phyloP scores from a whole-genome alignment of 2,888 invertebrate species.

The Frankliniella fusca region DNA sequence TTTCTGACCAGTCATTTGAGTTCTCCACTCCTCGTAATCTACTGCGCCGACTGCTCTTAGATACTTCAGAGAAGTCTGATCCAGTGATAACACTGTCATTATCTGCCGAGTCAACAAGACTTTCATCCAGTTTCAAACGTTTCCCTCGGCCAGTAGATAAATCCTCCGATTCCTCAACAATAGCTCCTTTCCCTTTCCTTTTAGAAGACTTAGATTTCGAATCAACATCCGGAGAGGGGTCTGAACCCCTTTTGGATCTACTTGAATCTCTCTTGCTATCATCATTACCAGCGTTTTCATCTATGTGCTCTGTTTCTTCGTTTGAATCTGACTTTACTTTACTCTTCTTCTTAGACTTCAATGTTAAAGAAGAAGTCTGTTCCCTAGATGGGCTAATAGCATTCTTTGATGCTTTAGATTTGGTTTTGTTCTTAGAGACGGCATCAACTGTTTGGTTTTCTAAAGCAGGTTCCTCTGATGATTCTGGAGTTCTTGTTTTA shows the following conservation, averaged over 20 bases:
- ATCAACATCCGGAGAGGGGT: not conserved
- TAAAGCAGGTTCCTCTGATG: not conserved
- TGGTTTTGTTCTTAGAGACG: not conserved
- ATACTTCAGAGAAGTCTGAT: not conserved
- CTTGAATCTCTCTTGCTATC: not conserved
- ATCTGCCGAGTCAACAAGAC: not conserved
- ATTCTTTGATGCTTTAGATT: not conserved
- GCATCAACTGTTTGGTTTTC: not conserved
- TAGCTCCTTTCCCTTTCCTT: not conserved
- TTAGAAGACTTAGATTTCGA: not conserved
- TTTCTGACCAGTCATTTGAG: not conserved
- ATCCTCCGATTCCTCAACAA: not conserved
- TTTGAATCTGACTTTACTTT: not conserved
- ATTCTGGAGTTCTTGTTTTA: not conserved
- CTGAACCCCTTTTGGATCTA: not conserved
- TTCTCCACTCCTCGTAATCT: not conserved
- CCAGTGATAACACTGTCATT: not conserved
- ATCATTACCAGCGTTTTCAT: not conserved
- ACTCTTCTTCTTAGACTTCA: not conserved
- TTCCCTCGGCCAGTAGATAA: not conserved
- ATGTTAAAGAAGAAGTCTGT: not conserved
- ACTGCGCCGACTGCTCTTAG: not conserved
- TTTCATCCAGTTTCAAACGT: not conserved
- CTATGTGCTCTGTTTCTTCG: not conserved
- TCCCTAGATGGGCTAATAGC: not conserved